A percentile compares a stretch with the other conserved stretches of the same genome.
Conservation (phyloP, 1,140 invertebrate genomes). For the Euura lappo region DNA sequence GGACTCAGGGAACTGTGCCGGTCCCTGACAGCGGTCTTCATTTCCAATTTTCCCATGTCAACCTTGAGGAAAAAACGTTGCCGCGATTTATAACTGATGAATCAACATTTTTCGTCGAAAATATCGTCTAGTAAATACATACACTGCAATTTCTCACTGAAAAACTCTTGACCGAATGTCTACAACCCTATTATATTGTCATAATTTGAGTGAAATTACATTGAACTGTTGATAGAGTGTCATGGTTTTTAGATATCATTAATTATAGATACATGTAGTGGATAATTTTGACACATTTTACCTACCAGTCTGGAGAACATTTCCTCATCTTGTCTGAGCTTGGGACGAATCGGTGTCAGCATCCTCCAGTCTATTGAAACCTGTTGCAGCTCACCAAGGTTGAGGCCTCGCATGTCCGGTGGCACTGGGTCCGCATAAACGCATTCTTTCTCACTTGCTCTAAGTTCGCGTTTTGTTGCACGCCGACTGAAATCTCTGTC, state of each 20-base stretch:
- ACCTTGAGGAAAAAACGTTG: constrained; percentile 58
- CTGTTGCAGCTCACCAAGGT: constrained; percentile 78
- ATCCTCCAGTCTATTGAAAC: constrained; percentile 94
- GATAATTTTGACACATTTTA: background rate
- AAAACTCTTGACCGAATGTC: too few relatives aligned
- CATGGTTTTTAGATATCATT: too few relatives aligned
- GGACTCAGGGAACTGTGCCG: constrained; percentile 67
- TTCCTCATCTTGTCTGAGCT: constrained; percentile 83
- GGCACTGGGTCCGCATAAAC: constrained; percentile 82
- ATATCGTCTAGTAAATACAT: too few relatives aligned
- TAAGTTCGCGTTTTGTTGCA: constrained; percentile 70
- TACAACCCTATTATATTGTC: too few relatives aligned
- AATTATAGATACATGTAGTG: too few relatives aligned
- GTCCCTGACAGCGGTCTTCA: constrained; percentile 71
- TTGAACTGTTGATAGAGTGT: too few relatives aligned
- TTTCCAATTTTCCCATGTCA: constrained; percentile 79
- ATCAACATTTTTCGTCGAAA: too few relatives aligned
- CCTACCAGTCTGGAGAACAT: constrained; percentile 75
- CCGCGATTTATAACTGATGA: too few relatives aligned
- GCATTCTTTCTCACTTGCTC: constrained; percentile 66
- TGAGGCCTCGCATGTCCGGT: constrained; percentile 78
- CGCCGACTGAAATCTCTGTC: constrained; percentile 69
- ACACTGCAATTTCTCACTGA: too few relatives aligned
- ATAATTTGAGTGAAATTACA: too few relatives aligned
- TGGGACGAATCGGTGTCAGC: constrained; percentile 85